These are phyloP conservation scores for Hemicordylus capensis DNA, from an alignment of 2,113 vertebrate species.

Conservation along the genomic window DNA sequence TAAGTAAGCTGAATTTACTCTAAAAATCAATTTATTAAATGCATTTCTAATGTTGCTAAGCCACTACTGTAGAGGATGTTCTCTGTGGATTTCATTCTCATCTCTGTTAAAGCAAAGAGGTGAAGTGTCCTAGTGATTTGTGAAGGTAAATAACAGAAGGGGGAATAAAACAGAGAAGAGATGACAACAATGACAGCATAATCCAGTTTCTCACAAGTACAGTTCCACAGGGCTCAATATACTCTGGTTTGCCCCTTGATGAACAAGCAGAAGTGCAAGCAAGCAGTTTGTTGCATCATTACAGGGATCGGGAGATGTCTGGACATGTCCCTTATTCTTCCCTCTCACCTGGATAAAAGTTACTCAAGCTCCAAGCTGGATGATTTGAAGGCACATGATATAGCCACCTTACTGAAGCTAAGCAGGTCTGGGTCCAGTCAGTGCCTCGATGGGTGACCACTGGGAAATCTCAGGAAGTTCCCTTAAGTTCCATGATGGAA, in stretches of 20 bases:
- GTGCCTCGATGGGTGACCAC: neutral
- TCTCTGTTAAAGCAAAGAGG: neutral
- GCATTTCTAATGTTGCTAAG: neutral
- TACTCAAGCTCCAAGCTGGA: too few species aligned
- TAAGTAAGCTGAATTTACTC: neutral
- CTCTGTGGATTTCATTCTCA: rapidly evolving
- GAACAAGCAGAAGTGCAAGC: neutral
- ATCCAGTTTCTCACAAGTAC: neutral
- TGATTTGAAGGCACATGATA: neutral
- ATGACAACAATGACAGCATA: neutral
- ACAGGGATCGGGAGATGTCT: neutral
- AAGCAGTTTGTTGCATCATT: neutral
- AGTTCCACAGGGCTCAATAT: neutral
- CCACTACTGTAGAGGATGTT: neutral
- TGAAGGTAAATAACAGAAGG: rapidly evolving
- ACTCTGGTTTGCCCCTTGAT: neutral
- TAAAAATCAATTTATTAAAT: constrained; percentile 17
- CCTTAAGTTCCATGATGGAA: too few species aligned
- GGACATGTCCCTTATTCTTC: neutral
- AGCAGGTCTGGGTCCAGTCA: neutral
- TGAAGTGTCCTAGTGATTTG: neutral
- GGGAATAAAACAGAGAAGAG: neutral
- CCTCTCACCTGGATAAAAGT: neutral
- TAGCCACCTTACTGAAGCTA: neutral
- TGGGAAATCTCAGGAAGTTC: too few species aligned